These are phyloP conservation scores for Phortica okadai DNA, from an alignment of 2,888 invertebrate genomes.

Conservation along the genomic window DNA sequence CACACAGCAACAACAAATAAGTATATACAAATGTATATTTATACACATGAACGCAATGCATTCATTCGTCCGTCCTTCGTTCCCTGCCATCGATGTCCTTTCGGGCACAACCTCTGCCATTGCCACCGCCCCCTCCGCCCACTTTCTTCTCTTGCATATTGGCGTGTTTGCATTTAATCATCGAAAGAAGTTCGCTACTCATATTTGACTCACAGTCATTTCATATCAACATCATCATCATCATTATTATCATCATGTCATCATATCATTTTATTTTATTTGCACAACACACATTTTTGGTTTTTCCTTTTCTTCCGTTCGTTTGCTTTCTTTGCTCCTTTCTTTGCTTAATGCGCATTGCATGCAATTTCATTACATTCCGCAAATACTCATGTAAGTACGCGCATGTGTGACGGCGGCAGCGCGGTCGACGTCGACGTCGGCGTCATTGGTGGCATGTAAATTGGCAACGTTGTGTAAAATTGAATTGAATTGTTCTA, in stretches of 20 bases:
- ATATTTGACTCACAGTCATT: conserved; percentile 7
- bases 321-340: conserved; percentile 19
- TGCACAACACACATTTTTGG: conserved; percentile 39
- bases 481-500: conserved; percentile 8
- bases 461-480: neutral
- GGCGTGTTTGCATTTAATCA: conserved; percentile 71
- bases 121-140: neutral
- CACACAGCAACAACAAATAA: neutral
- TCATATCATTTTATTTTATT: conserved; percentile 39
- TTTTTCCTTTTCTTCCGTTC: conserved; percentile 26
- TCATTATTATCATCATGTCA: conserved; percentile 16
- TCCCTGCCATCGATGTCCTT: neutral
- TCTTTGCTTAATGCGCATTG: neutral
- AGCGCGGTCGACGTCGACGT: neutral
- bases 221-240: conserved; percentile 13
- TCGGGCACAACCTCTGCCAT: neutral
- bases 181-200: conserved; percentile 56
- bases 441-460: neutral
- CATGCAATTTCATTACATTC: conserved; percentile 44
- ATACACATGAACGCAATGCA: neutral
- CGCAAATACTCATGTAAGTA: conserved; percentile 34
- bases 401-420: neutral
- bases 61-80: neutral
- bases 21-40: neutral
- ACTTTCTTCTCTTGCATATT: conserved; percentile 51